Base-by-base conservation (phyloP, 2,888 invertebrate genomes). In the Ennomos quercinarius region DNA sequence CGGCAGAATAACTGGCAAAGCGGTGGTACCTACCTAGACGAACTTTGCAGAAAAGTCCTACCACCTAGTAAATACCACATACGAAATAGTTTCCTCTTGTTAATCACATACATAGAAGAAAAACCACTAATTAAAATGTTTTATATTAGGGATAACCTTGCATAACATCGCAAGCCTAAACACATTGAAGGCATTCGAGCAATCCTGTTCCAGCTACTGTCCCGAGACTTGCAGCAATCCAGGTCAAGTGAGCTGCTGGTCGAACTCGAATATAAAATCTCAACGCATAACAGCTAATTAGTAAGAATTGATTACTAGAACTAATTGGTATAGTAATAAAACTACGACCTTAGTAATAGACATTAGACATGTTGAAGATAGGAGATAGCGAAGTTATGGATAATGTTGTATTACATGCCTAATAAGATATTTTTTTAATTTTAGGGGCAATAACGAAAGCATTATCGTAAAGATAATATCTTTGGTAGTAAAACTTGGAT, bases 291-390 rank as follows among this genome's bases (percentile, higher is more conserved):
- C 27, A 27, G 27, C 17, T 17, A 78, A 83, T 82, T 82, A 83
- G 72, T 65, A 57, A 71, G 57, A 73, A 76, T 78, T 64, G 76
- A 80, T 77, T 69, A 72, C 64, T 74, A 66, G 56, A 64, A 67
- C 77, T 81, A 83, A 83, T 81, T 80, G 76, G 68, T 71, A 66
- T 62, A 56, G 62, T 73, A 72, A 61, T 75, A 71, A 77, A 73
- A 67, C 51, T 61, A 50, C 68, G 70, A 71, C 74, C 70, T 56
- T 56, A 12, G 52, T 66, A n/a, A 57, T 17, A 17, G 17, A 60
- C n/a, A n/a, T n/a, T 47, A 50, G 52, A 39, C 40, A 53, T 40
- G n/a, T 17, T 46, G 41, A 37, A 45, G 41, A 62, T 47, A 41
- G 2, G 6, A 43, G 64, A 67, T 66, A 70, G 43, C 13, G 42